These are phyloP conservation scores for Cynopterus brachyotis DNA, from an alignment of 2,113 vertebrate genomes.

Conservation along the genomic window DNA sequence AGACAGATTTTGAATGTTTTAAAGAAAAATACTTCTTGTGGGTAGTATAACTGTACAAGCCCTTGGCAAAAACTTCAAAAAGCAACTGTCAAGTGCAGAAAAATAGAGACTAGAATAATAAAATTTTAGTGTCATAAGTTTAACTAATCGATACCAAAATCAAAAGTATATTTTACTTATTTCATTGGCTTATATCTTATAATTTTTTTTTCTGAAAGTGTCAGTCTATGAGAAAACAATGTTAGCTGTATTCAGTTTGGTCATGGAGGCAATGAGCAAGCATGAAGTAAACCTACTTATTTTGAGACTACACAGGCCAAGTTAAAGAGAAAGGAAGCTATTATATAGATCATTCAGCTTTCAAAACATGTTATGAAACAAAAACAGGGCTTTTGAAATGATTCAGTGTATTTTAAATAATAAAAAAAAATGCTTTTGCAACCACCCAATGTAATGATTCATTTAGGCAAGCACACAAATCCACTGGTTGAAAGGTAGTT, in stretches of 20 bases:
- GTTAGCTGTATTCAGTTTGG: neutral
- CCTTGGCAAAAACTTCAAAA: conserved; percentile 58
- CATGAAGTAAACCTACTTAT: conserved; percentile 15
- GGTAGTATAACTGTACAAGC: conserved; percentile 15
- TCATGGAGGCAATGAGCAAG: conserved; percentile 17
- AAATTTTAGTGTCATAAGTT: conserved; percentile 36
- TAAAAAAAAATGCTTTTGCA: neutral
- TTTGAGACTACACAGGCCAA: neutral
- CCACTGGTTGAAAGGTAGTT: neutral
- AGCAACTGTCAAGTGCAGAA: conserved; percentile 15
- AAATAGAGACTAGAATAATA: conserved; percentile 32
- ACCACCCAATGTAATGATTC: neutral
- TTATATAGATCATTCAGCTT: neutral
- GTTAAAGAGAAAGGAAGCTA: conserved; percentile 42
- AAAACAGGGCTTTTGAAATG: neutral
- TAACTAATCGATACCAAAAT: conserved; percentile 38
- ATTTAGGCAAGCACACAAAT: neutral
- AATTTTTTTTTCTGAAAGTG: neutral
- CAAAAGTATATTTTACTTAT: neutral
- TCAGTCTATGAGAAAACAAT: conserved; percentile 37
- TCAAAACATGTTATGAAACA: neutral
- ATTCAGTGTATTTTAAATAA: neutral
- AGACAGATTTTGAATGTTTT: conserved; percentile 46
- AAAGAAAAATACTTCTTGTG: conserved; percentile 46
- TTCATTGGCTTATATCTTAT: neutral